Conservation (phyloP, 2,113 vertebrate genomes). For the Ifrita kowaldi region DNA sequence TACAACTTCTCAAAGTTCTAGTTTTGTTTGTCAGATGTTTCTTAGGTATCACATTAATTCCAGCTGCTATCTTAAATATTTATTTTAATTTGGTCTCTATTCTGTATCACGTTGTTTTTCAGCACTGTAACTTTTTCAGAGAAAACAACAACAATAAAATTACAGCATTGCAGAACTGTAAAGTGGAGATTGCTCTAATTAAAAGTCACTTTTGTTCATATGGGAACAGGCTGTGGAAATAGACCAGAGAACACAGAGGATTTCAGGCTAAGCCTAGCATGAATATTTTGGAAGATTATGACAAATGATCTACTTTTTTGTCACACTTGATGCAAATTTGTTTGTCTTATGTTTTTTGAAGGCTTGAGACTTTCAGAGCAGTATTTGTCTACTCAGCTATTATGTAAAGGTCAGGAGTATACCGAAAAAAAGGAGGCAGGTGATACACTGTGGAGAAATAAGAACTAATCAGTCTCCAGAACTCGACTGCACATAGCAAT, state of each 20-base stretch:
- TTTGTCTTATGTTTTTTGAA: background rate
- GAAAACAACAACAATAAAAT: background rate
- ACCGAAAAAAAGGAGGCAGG: background rate
- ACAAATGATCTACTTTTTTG: background rate
- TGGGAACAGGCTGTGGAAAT: background rate
- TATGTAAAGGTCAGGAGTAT: background rate
- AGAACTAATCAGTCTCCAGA: background rate
- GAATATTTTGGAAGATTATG: background rate
- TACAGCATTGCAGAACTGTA: background rate
- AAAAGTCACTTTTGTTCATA: background rate
- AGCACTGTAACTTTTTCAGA: background rate
- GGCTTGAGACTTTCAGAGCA: background rate
- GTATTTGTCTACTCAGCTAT: background rate
- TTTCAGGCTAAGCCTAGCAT: background rate
- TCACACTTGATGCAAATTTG: background rate
- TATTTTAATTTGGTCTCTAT: slow-evolving; percentile 40
- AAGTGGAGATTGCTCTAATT: slow-evolving; percentile 13
- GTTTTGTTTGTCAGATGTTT: background rate
- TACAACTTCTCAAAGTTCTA: background rate
- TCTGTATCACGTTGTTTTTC: background rate
- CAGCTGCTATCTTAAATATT: background rate
- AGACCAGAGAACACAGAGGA: background rate
- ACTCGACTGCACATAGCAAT: rapidly evolving
- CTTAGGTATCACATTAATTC: background rate
- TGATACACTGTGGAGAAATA: background rate